A percentile compares a stretch with the other conserved stretches of the same genome.
Evolutionary conservation across 2,888 invertebrate genomes (phyloP).

Genomic region (Meloe dianella): DNA sequence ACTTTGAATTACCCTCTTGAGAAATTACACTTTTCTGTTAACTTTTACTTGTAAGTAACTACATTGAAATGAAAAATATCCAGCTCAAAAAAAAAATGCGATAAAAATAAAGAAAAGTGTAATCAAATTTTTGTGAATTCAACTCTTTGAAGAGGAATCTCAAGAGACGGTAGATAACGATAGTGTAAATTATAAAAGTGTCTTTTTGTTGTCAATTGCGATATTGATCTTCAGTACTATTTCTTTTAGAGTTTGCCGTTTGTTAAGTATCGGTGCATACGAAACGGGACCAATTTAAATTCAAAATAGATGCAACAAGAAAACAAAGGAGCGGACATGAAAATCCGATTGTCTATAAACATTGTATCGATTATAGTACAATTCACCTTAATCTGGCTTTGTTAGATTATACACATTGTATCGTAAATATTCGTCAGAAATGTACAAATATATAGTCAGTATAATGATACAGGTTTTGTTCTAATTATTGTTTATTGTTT

Average conservation of each 20-base stretch:
- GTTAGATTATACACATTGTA: background rate
- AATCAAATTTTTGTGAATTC: background rate
- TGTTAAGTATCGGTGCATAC: background rate
- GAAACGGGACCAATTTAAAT: background rate
- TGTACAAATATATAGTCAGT: background rate
- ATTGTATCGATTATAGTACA: background rate
- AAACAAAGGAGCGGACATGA: background rate
- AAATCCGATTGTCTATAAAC: constrained; percentile 8
- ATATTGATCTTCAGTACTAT: background rate
- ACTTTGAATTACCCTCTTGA: background rate
- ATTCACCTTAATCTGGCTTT: background rate
- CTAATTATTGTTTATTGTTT: background rate
- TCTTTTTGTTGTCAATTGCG: background rate
- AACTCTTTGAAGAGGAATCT: background rate
- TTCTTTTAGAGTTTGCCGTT: background rate
- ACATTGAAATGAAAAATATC: background rate
- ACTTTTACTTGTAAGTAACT: background rate
- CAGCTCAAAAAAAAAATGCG: background rate
- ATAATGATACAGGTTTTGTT: background rate
- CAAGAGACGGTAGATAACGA: background rate
- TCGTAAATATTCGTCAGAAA: background rate
- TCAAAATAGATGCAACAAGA: constrained; percentile 9
- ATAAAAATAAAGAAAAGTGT: background rate
- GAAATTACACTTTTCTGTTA: constrained; percentile 3
- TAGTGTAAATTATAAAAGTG: background rate